phyloP scores from a whole-genome alignment of 2,797 vertebrate species.

The Chelonia mydas region DNA sequence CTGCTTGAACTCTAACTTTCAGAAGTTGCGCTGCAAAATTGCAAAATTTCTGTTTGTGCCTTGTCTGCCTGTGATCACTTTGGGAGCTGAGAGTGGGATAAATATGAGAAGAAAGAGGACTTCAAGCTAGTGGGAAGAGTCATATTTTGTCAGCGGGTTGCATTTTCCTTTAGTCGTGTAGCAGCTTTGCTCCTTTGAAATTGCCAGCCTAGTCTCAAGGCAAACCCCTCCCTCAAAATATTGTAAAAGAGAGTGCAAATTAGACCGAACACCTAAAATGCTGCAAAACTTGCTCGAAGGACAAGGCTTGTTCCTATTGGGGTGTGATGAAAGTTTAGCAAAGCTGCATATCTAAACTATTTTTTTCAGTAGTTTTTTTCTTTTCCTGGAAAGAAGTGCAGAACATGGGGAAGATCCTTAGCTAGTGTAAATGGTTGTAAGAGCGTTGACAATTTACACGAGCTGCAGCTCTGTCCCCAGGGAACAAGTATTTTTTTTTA shows the following conservation, averaged over 20 bases:
- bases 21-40: slow-evolving; percentile 39
- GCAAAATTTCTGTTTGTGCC: background rate
- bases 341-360: slow-evolving; percentile 59
- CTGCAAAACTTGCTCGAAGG: slow-evolving; percentile 15
- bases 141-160: slow-evolving; percentile 16
- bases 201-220: slow-evolving; percentile 37
- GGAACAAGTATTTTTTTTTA: too few species aligned
- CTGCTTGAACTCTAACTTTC: background rate
- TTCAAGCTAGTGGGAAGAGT: slow-evolving; percentile 12
- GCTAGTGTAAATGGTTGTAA: background rate
- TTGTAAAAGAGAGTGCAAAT: background rate
- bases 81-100: background rate
- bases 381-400: background rate
- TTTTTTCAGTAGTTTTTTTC: slow-evolving; percentile 15
- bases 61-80: slow-evolving; percentile 9
- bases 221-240: background rate
- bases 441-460: background rate
- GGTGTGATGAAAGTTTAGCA: slow-evolving; percentile 27
- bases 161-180: background rate
- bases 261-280: slow-evolving; percentile 31
- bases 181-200: slow-evolving; percentile 44
- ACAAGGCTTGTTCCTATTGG: slow-evolving; percentile 21
- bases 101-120: slow-evolving; percentile 23
- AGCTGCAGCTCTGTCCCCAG: background rate
- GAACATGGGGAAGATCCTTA: background rate